Conservation (phyloP, 37 sponge, comb jelly and placozoan species). For the Chondrosia reniformis region DNA sequence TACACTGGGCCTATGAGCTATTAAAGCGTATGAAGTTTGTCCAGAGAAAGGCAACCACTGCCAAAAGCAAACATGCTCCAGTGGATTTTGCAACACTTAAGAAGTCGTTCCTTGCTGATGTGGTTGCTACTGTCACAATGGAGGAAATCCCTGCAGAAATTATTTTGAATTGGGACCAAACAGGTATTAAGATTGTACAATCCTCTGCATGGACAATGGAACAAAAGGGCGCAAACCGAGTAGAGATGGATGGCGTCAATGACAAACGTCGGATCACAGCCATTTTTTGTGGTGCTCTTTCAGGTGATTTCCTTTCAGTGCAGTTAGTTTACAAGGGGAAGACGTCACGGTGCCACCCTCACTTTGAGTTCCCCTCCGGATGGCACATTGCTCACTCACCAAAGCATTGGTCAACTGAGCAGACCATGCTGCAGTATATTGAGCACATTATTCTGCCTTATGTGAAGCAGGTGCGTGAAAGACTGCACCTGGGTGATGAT, state of each 20-base stretch:
- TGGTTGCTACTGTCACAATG: slow-evolving; percentile 28
- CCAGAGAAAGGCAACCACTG: not conserved
- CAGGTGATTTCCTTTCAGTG: slow-evolving; percentile 49
- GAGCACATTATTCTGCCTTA: slow-evolving; percentile 38
- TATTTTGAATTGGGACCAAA: slow-evolving; percentile 65
- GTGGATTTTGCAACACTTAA: not conserved
- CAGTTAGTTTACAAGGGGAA: slow-evolving; percentile 57
- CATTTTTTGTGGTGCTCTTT: slow-evolving; percentile 32
- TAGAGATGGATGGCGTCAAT: slow-evolving; percentile 48
- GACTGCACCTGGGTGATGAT: not conserved
- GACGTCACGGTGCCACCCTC: slow-evolving; percentile 28
- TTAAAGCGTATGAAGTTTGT: not conserved
- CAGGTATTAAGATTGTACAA: slow-evolving; percentile 52
- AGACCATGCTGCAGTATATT: slow-evolving; percentile 39
- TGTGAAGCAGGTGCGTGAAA: not conserved
- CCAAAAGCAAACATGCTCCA: not conserved
- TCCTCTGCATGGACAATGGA: slow-evolving; percentile 52
- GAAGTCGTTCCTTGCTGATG: slow-evolving; percentile 21
- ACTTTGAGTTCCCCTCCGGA: slow-evolving; percentile 34
- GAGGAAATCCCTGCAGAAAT: slow-evolving; percentile 53
- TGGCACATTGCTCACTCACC: slow-evolving; percentile 42
- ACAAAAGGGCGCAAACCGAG: slow-evolving; percentile 34
- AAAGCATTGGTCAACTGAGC: slow-evolving; percentile 61
- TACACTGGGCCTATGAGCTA: not conserved
- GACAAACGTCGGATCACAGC: slow-evolving; percentile 67